These are phyloP conservation scores for Morpho deidamia DNA, from an alignment of 2,888 invertebrate species.

Conservation along the genomic window DNA sequence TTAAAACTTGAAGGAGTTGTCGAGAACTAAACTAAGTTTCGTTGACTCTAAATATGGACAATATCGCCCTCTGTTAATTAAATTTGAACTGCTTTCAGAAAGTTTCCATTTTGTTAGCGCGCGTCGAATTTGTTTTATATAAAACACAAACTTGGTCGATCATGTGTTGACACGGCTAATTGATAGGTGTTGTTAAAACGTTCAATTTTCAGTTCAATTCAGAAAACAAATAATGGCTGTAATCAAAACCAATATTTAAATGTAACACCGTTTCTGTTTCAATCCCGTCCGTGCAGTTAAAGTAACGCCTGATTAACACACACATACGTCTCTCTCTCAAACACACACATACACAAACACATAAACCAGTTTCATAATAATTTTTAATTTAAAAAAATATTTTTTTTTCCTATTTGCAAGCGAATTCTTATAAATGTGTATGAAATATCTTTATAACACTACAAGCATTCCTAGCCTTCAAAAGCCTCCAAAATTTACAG, in stretches of 20 bases:
- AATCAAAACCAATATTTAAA: slow-evolving; percentile 13
- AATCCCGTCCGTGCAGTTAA: background rate
- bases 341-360: too few relatives aligned
- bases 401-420: too few relatives aligned
- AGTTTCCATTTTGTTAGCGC: slow-evolving; percentile 5
- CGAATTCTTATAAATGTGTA: too few relatives aligned
- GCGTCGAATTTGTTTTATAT: slow-evolving; percentile 1
- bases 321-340: too few relatives aligned
- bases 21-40: slow-evolving; percentile 20
- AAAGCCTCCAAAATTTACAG: too few relatives aligned
- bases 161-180: slow-evolving; percentile 13
- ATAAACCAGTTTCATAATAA: too few relatives aligned
- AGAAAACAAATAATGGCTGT: slow-evolving; percentile 11
- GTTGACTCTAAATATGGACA: slow-evolving; percentile 20
- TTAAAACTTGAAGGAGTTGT: slow-evolving; percentile 19
- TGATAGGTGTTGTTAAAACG: slow-evolving; percentile 16
- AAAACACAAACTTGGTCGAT: slow-evolving; percentile 4
- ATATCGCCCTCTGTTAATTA: slow-evolving; percentile 22
- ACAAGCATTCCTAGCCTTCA: too few relatives aligned
- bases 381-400: too few relatives aligned
- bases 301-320: too few relatives aligned
- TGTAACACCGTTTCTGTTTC: background rate
- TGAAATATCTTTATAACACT: too few relatives aligned
- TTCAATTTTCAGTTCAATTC: slow-evolving; percentile 14
- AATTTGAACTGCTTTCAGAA: slow-evolving; percentile 15